Percentiles rank a stretch among this genome's conserved stretches.
Conservation (phyloP, 1,140 invertebrate genomes). For the Teleogryllus occipitalis region DNA sequence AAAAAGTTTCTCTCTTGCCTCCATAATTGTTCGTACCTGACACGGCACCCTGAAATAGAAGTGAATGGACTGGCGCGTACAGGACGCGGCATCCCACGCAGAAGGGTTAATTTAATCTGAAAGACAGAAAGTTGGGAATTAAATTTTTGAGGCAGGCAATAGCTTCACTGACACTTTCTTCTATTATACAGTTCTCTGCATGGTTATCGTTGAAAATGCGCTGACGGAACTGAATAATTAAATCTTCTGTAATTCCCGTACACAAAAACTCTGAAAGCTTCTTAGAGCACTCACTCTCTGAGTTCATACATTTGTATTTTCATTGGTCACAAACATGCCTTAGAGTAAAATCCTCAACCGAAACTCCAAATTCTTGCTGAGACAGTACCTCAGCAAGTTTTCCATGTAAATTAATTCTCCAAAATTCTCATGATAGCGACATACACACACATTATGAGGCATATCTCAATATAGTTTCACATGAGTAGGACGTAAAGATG, state of each 20-base stretch:
- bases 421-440: background rate
- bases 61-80: too few relatives aligned
- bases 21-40: background rate
- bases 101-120: background rate
- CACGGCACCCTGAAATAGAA: background rate
- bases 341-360: too few relatives aligned
- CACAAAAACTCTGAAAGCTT: background rate
- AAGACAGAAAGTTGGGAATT: background rate
- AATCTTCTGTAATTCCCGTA: background rate
- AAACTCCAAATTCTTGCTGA: too few relatives aligned
- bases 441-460: background rate
- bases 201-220: background rate
- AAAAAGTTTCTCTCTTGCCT: too few relatives aligned
- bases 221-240: background rate
- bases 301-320: background rate
- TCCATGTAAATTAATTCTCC: too few relatives aligned
- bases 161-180: background rate
- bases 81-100: too few relatives aligned
- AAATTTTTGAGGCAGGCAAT: background rate
- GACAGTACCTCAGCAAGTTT: too few relatives aligned
- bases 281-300: background rate
- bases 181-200: background rate
- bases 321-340: too few relatives aligned
- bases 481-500: background rate
- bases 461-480: too few relatives aligned